Percentiles rank a stretch among this genome's conserved stretches.
These are phyloP conservation scores for Anarhynchus alexandrinus DNA, from an alignment of 2,113 vertebrate genomes.

Conservation along the genomic window DNA sequence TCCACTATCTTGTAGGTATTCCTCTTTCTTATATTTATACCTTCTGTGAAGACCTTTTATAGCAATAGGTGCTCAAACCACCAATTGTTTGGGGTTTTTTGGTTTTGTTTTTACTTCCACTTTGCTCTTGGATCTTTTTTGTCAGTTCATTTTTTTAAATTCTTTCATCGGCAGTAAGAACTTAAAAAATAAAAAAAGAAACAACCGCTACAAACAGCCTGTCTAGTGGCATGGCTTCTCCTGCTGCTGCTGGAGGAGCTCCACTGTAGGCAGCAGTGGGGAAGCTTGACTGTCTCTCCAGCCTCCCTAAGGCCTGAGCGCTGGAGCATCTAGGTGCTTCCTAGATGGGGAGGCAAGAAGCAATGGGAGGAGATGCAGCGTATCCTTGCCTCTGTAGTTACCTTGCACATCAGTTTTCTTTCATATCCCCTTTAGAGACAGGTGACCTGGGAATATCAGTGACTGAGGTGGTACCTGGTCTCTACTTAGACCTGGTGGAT, in stretches of 20 bases:
- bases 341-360: background rate
- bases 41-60: background rate
- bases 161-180: background rate
- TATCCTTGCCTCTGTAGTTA: background rate
- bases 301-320: background rate
- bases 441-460: background rate
- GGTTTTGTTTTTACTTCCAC: background rate
- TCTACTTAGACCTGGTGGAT: background rate
- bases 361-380: background rate
- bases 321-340: background rate
- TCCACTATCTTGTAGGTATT: background rate
- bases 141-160: background rate
- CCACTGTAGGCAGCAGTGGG: background rate
- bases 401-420: slow-evolving; percentile 1
- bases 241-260: background rate
- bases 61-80: background rate
- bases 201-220: background rate
- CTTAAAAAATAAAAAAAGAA: background rate
- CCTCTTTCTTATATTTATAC: background rate
- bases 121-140: slow-evolving; percentile 20
- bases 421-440: background rate
- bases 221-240: background rate
- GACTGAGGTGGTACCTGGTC: background rate
- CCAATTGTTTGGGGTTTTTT: background rate
- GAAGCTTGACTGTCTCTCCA: background rate